Evolutionary conservation across 1,140 invertebrate genomes (phyloP).

Genomic region (Aleiodes sp.): DNA sequence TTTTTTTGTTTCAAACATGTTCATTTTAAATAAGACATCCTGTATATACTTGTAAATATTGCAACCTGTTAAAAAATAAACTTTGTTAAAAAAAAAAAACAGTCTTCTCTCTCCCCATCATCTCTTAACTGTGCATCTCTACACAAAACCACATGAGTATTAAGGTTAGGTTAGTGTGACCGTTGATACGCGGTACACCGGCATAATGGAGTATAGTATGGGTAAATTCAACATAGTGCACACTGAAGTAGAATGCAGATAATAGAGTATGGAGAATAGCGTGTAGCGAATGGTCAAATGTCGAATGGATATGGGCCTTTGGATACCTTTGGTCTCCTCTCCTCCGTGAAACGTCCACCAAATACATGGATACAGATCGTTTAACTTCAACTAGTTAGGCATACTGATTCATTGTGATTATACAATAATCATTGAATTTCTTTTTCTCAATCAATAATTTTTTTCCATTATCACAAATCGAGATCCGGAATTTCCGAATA

Average conservation of each 20-base stretch:
- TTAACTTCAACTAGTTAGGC: constrained; percentile 55
- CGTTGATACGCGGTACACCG: constrained; percentile 60
- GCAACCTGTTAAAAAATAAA: no score
- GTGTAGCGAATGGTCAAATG: constrained; percentile 46
- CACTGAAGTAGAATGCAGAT: constrained; percentile 56
- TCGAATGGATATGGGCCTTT: constrained; percentile 25
- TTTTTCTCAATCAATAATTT: background rate
- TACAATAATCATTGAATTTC: constrained; percentile 11
- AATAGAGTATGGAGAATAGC: constrained; percentile 64
- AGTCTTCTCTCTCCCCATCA: background rate
- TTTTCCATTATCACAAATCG: no score
- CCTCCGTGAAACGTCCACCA: background rate
- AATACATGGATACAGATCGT: constrained; percentile 59
- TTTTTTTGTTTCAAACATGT: no score
- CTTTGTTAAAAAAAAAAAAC: no score
- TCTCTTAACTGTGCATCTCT: no score
- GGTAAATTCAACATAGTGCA: constrained; percentile 52
- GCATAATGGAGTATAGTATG: constrained; percentile 53
- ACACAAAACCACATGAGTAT: constrained; percentile 14
- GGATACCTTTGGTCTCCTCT: background rate
- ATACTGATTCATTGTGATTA: constrained; percentile 55
- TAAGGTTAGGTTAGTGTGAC: constrained; percentile 47
- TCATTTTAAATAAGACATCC: no score
- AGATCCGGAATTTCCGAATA: no score
- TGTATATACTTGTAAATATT: no score